A percentile compares a stretch with the other conserved stretches of the same genome.
Conservation (phyloP, 2,113 vertebrate species). For the Pongo pygmaeus region DNA sequence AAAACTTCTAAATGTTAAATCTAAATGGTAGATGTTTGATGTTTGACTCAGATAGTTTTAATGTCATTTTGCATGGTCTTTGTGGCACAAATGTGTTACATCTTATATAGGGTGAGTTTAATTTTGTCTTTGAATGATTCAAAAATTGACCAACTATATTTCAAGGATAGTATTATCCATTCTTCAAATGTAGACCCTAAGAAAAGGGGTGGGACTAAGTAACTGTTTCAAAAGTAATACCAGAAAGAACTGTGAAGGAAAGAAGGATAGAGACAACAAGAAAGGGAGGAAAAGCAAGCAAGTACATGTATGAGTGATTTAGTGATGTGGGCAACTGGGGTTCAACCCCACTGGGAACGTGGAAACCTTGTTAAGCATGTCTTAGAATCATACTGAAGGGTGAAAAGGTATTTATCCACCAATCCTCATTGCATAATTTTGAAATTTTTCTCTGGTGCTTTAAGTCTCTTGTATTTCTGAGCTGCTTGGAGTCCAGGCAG, state of each 20-base stretch:
- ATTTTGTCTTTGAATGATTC: background rate
- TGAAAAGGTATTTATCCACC: background rate
- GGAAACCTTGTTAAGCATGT: background rate
- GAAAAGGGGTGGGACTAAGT: background rate
- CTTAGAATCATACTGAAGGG: background rate
- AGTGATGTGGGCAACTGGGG: background rate
- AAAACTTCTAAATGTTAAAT: background rate
- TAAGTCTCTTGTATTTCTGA: background rate
- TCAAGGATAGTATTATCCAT: background rate
- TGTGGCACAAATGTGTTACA: background rate
- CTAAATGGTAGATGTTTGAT: too few relatives aligned
- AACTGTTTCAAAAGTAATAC: background rate
- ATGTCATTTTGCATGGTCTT: background rate
- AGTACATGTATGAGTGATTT: background rate
- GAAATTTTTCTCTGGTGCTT: background rate
- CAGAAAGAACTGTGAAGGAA: background rate
- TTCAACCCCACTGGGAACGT: background rate
- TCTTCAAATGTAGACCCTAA: background rate
- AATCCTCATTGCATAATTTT: background rate
- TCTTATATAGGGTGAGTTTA: background rate
- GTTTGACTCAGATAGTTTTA: background rate
- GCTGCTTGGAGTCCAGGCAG: background rate
- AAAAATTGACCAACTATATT: background rate
- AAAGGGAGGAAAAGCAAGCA: background rate
- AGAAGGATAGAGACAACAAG: background rate